Conservation (phyloP, 2,113 vertebrate species). For the Neotoma lepida region DNA sequence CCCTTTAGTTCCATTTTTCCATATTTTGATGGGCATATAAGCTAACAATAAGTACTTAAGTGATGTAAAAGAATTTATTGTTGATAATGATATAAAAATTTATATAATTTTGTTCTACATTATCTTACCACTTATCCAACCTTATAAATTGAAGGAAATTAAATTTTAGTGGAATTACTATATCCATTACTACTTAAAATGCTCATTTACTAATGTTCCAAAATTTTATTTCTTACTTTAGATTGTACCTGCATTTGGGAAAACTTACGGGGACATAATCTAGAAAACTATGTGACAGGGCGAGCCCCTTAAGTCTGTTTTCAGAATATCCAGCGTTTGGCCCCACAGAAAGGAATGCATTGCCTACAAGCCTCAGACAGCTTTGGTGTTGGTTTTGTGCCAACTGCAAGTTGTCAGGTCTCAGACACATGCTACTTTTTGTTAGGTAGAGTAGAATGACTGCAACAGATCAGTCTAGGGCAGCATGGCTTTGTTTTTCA, state of each 20-base stretch:
- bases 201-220: neutral
- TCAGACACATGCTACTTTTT: conserved; percentile 42
- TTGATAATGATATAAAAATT: neutral
- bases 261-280: neutral
- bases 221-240: conserved; percentile 27
- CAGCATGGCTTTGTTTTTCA: conserved; percentile 65
- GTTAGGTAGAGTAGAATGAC: conserved; percentile 50
- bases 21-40: neutral
- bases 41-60: conserved; percentile 17
- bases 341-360: neutral
- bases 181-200: neutral
- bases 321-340: neutral
- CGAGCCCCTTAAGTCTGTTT: neutral
- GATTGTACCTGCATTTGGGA: neutral
- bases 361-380: neutral
- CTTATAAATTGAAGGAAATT: conserved; percentile 29
- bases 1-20: conserved; percentile 6
- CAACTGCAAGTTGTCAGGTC: conserved; percentile 21
- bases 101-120: neutral
- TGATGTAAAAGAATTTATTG: neutral
- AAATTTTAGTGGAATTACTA: conserved; percentile 30
- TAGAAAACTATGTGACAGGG: neutral
- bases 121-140: neutral
- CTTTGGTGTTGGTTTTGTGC: neutral
- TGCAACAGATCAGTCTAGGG: neutral